Percentiles rank a stretch among this genome's conserved stretches.
These are phyloP conservation scores for Hystrix brachyura DNA, from an alignment of 2,113 vertebrate species.

Conservation along the genomic window DNA sequence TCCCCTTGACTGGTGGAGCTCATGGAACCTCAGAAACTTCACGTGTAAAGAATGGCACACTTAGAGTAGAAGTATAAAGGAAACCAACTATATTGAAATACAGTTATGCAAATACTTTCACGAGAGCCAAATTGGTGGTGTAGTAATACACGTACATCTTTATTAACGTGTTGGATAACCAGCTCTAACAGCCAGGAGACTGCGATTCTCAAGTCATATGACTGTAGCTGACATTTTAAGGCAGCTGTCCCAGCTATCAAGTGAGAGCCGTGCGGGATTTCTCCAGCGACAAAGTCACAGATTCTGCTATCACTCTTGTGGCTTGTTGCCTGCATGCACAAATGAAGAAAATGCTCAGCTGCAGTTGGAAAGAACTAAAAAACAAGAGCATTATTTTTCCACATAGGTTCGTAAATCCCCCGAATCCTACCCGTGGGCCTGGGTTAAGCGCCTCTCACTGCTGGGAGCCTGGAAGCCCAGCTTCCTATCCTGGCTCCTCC, in stretches of 20 bases:
- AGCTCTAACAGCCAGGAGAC: not conserved
- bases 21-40: not conserved
- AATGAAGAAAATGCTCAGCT: not conserved
- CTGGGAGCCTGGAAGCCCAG: not conserved
- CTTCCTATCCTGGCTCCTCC: not conserved
- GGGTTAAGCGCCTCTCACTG: not conserved
- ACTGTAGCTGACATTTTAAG: not conserved
- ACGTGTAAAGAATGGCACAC: not conserved
- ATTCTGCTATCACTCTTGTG: not conserved
- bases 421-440: not conserved
- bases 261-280: not conserved
- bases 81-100: not conserved
- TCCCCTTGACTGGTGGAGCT: not conserved
- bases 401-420: accelerated
- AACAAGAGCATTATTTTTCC: not conserved
- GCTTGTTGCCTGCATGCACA: not conserved
- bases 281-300: not conserved
- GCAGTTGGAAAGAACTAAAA: not conserved
- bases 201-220: not conserved
- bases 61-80: not conserved
- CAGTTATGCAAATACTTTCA: not conserved
- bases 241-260: not conserved
- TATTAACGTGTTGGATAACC: not conserved
- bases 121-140: not conserved
- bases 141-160: not conserved